phyloP scores from a whole-genome alignment of 2,797 vertebrate genomes.

The Rhincodon typus region DNA sequence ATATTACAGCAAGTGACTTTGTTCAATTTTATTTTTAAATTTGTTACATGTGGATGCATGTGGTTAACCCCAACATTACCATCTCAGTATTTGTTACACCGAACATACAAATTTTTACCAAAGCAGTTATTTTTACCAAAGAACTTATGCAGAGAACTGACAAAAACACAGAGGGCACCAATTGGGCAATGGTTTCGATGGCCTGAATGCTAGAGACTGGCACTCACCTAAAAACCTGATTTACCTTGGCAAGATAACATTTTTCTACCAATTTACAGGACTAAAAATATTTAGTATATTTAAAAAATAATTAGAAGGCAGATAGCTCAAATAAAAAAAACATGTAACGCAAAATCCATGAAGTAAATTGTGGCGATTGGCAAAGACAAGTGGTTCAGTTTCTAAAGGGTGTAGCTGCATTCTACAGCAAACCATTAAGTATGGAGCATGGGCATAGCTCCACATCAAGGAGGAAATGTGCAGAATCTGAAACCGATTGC shows the following conservation, averaged over 20 bases:
- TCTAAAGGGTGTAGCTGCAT: not conserved
- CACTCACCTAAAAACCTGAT: not conserved
- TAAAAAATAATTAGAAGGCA: not conserved
- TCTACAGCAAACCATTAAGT: not conserved
- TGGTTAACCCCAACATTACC: not conserved
- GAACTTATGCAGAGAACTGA: not conserved
- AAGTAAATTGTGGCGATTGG: not conserved
- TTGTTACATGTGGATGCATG: not conserved
- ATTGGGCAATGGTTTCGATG: not conserved
- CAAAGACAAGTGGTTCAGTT: not conserved
- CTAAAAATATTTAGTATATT: not conserved
- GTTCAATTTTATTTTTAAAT: not conserved
- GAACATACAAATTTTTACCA: not conserved
- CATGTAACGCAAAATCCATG: not conserved
- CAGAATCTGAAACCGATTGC: not conserved
- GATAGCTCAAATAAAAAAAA: not conserved
- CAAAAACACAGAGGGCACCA: not conserved
- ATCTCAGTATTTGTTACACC: not conserved
- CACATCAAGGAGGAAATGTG: not conserved
- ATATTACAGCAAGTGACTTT: not conserved
- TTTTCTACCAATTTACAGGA: not conserved
- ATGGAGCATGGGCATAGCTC: not conserved
- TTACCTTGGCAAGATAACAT: not conserved
- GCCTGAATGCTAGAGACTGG: not conserved
- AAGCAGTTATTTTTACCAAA: not conserved